phyloP scores from a whole-genome alignment of 1,140 invertebrate genomes.

The Agrypnia vestita region DNA sequence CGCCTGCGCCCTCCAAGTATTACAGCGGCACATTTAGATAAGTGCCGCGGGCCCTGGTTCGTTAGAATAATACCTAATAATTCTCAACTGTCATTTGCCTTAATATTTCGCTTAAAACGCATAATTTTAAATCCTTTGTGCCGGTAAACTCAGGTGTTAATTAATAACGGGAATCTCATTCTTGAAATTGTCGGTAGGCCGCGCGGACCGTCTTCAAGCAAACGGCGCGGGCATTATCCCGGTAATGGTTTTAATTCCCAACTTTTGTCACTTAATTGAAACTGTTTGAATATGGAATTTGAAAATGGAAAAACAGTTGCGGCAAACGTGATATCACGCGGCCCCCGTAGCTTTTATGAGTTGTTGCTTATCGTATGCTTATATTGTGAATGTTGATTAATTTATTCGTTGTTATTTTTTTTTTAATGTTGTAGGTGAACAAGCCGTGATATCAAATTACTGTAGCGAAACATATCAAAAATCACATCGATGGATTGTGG shows the following conservation, averaged over 20 bases:
- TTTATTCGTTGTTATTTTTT: no score
- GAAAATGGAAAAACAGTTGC: background rate
- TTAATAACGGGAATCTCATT: conserved; percentile 44
- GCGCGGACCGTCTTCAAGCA: conserved; percentile 26
- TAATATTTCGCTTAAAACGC: conserved; percentile 51
- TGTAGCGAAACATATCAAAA: no score
- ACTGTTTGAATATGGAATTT: conserved; percentile 31
- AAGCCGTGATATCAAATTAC: no score
- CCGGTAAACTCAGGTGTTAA: conserved; percentile 38
- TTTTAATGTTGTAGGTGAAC: no score
- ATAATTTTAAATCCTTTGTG: conserved; percentile 51
- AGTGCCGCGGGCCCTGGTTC: conserved; percentile 35
- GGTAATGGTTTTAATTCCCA: conserved; percentile 35
- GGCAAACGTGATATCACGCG: no score
- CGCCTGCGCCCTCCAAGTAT: conserved; percentile 29
- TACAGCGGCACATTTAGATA: conserved; percentile 37
- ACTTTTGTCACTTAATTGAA: conserved; percentile 31
- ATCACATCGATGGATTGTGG: no score
- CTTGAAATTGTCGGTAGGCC: conserved; percentile 38
- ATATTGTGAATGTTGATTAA: no score
- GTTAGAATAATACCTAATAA: conserved; percentile 46
- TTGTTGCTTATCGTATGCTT: no score
- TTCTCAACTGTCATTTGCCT: conserved; percentile 49
- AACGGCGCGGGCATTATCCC: conserved; percentile 3
- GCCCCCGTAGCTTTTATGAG: no score